phyloP scores from a whole-genome alignment of 2,888 invertebrate genomes.

The Drosophila merina region DNA sequence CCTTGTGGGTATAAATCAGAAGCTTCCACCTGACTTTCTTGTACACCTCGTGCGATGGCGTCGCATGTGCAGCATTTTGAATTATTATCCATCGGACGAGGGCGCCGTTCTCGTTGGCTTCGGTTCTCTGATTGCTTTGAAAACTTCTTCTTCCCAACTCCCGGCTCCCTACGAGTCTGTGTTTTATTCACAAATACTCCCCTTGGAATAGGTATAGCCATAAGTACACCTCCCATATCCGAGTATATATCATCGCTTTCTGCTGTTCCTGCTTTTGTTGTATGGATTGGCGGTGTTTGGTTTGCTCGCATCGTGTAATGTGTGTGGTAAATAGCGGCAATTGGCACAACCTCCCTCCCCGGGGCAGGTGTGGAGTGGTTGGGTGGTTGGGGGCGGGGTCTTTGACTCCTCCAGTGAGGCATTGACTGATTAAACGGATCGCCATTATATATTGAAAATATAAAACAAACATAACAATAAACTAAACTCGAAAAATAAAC shows the following conservation, averaged over 20 bases:
- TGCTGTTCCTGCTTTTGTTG: conserved; percentile 15
- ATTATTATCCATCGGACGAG: conserved; percentile 62
- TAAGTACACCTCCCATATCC: conserved; percentile 33
- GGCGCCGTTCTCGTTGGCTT: conserved; percentile 46
- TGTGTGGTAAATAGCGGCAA: conserved; percentile 67
- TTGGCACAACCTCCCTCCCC: conserved; percentile 39
- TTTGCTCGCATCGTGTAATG: conserved; percentile 63
- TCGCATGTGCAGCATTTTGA: conserved; percentile 74
- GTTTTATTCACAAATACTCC: too few relatives aligned
- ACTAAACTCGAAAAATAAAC: background rate
- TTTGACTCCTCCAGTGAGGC: conserved; percentile 13
- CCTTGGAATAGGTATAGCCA: background rate
- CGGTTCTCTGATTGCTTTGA: conserved; percentile 56
- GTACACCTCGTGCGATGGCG: conserved; percentile 28
- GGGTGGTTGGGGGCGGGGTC: background rate
- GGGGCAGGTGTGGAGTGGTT: conserved; percentile 7
- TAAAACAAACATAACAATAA: too few relatives aligned
- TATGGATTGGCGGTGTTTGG: conserved; percentile 65
- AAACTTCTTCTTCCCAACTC: too few relatives aligned
- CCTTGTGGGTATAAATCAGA: conserved; percentile 58
- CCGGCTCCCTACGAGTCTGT: too few relatives aligned
- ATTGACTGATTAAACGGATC: conserved; percentile 48
- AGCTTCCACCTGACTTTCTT: conserved; percentile 33
- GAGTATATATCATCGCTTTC: conserved; percentile 44
- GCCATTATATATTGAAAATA: background rate